Percentiles rank a stretch among this genome's conserved stretches.
phyloP scores from a whole-genome alignment of 2,888 invertebrate genomes.

The Acronicta leporina region DNA sequence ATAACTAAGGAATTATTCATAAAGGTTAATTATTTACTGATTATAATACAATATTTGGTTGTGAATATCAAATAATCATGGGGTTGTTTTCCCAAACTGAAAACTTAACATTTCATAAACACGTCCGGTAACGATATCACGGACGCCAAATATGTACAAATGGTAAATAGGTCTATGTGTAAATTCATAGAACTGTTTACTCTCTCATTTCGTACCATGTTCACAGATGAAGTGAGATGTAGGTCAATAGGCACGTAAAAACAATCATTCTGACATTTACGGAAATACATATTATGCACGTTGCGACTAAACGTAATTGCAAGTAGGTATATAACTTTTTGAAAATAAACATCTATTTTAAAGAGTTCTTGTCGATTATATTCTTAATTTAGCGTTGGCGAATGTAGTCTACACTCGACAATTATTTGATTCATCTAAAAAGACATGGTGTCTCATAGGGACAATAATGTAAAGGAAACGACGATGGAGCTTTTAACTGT shows the following conservation, averaged over 20 bases:
- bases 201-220: conserved; percentile 57
- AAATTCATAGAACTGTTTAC: conserved; percentile 60
- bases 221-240: conserved; percentile 64
- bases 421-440: background rate
- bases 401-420: background rate
- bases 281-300: conserved; percentile 25
- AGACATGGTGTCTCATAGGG: no score
- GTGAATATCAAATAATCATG: conserved; percentile 22
- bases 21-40: conserved; percentile 16
- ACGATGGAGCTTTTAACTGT: no score
- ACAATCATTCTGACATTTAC: conserved; percentile 53
- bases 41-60: conserved; percentile 11
- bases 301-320: conserved; percentile 17
- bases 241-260: conserved; percentile 66
- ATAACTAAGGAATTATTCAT: conserved; percentile 20
- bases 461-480: no score
- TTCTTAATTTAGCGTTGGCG: background rate
- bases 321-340: conserved; percentile 20
- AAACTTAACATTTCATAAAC: conserved; percentile 32
- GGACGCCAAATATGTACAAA: conserved; percentile 51
- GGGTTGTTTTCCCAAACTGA: conserved; percentile 21
- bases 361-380: background rate
- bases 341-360: conserved; percentile 16
- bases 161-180: conserved; percentile 40
- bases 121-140: conserved; percentile 29